These are phyloP conservation scores for Eilema caniola DNA, from an alignment of 2,888 invertebrate species.

Conservation along the genomic window DNA sequence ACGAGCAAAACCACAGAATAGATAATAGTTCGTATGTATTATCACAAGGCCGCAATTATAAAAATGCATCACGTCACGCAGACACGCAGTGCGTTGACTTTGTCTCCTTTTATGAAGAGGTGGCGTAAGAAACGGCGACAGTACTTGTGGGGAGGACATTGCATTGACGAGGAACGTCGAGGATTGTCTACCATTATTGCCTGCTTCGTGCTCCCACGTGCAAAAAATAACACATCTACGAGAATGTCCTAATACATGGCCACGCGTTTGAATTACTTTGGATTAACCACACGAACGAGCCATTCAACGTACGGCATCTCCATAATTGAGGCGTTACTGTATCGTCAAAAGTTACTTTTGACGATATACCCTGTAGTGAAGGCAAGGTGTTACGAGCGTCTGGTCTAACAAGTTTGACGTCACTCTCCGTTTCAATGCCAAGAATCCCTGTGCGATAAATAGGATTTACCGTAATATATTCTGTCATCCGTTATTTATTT, in stretches of 20 bases:
- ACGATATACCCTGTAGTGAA: slow-evolving; percentile 27
- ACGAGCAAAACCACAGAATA: not conserved
- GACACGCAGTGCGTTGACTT: not conserved
- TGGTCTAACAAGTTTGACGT: slow-evolving; percentile 45
- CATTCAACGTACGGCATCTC: not conserved
- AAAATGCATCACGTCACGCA: not conserved
- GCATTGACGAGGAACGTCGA: not conserved
- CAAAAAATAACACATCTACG: not conserved
- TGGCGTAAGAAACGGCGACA: not conserved
- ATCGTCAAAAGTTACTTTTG: slow-evolving; percentile 21
- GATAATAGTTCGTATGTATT: no score
- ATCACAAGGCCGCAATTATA: not conserved
- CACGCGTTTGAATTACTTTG: not conserved
- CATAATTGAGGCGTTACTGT: not conserved
- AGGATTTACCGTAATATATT: slow-evolving; percentile 32
- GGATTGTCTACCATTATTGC: not conserved
- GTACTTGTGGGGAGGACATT: not conserved
- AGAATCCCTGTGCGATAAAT: slow-evolving; percentile 44
- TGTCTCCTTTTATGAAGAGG: not conserved
- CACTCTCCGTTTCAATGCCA: slow-evolving; percentile 52
- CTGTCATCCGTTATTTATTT: slow-evolving; percentile 30
- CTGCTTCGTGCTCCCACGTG: not conserved
- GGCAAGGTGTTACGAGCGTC: slow-evolving; percentile 21
- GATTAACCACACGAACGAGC: not conserved
- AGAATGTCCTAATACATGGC: not conserved